Conservation (phyloP, 1,140 invertebrate genomes). For the Liolophura sinensis region DNA sequence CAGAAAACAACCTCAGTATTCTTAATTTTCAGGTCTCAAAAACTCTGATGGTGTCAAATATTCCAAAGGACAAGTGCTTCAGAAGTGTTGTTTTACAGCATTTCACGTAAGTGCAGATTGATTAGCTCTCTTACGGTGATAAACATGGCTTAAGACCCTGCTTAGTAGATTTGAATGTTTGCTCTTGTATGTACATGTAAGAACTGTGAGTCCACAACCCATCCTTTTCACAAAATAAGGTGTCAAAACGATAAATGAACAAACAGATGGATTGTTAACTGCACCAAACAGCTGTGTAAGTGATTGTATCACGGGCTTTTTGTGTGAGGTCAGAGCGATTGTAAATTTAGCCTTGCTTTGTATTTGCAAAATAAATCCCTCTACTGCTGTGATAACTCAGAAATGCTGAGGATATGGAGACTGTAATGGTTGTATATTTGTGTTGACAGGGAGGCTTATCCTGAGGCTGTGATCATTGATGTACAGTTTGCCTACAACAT, state of each 20-base stretch:
- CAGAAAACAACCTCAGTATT: background rate
- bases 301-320: too few species aligned
- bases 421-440: slow-evolving; percentile 48
- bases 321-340: too few species aligned
- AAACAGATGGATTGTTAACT: too few species aligned
- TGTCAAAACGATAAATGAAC: too few species aligned
- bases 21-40: slow-evolving; percentile 59
- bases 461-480: slow-evolving; percentile 81
- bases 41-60: slow-evolving; percentile 82
- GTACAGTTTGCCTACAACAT: slow-evolving; percentile 90
- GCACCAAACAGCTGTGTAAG: too few species aligned
- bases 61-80: slow-evolving; percentile 75
- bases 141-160: too few species aligned
- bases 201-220: too few species aligned
- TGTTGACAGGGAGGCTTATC: slow-evolving; percentile 79
- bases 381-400: background rate
- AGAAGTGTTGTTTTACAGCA: slow-evolving; percentile 68
- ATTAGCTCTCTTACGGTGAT: too few species aligned
- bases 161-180: too few species aligned
- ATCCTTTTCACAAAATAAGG: too few species aligned
- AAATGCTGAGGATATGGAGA: slow-evolving; percentile 23
- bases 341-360: slow-evolving; percentile 4
- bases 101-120: slow-evolving; percentile 61
- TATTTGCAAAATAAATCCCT: background rate
- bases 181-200: too few species aligned